Evolutionary conservation across 1,140 invertebrate genomes (phyloP), one percentile per base, ranked within the genome.

Genomic region (Drosophila insularis): DNA sequence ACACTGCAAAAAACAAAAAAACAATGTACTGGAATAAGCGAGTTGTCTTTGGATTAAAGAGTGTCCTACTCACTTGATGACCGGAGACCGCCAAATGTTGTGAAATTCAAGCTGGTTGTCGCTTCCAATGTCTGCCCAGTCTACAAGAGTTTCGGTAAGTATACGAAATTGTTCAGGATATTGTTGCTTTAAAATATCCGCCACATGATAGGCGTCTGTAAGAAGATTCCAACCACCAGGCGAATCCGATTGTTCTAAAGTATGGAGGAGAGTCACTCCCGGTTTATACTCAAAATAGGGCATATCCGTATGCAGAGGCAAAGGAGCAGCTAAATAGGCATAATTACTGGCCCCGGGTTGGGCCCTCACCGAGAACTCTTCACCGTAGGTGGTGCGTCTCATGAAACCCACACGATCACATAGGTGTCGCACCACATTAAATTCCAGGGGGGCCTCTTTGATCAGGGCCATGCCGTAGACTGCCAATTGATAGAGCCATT

Each of bases 201-300:
- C 94, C 11, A 94, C 93, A 27, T 93, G 92, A 68, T 95, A 93
- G 35, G 93, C 93, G 77, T 96, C 95, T 2, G 93, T 91, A 0
- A 95, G 80, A 32, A 94, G 82, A 79, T 94, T 95, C 63, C 94
- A 93, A 0, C 95, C 95, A 0, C 95, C 95, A 2, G 92, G 72
- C 8, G 93, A 93, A 13, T 92, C 78, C 4, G 94, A 94, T 90
- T 96, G 95, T n/a, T 93, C 93, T 21, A 95, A 78, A 77, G 94
- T 95, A 67, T 96, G 95, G 5, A 96, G 86, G 56, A 95, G 81
- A 62, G 95, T 95, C 0, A 94, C 93, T 50, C 95, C 94, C 0
- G 95, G 95, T 58, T 93, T 94, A 71, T 95, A 95, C 72, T 95
- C 94, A 70, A 95, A 96, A 71, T 96, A 96, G 0, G 95, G 95